Conservation (phyloP, 2,113 vertebrate species). For the Setophaga petechia region DNA sequence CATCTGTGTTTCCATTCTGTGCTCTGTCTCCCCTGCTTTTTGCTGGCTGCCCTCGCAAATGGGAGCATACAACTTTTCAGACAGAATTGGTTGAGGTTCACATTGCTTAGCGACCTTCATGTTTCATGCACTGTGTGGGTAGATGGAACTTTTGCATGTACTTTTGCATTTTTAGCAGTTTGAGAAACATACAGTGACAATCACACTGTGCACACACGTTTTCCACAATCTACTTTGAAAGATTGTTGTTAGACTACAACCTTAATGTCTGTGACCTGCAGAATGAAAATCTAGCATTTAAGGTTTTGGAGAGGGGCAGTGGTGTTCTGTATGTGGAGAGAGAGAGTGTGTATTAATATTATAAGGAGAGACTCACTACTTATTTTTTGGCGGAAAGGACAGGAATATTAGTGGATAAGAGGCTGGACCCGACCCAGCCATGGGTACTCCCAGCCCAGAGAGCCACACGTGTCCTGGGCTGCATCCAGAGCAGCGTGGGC, state of each 20-base stretch:
- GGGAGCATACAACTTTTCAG: not conserved
- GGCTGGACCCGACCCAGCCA: not conserved
- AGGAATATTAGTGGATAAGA: not conserved
- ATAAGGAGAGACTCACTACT: not conserved
- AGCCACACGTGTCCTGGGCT: not conserved
- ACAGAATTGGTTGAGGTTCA: not conserved
- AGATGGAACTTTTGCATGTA: not conserved
- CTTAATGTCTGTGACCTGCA: not conserved
- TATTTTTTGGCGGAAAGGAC: not conserved
- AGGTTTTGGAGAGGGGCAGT: not conserved
- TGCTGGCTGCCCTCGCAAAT: not conserved
- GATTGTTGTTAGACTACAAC: not conserved
- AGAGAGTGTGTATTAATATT: not conserved
- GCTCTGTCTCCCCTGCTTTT: not conserved
- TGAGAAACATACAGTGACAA: not conserved
- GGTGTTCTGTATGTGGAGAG: not conserved
- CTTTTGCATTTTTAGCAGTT: not conserved
- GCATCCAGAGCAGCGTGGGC: not conserved
- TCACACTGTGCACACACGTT: rapidly evolving
- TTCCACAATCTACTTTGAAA: not conserved
- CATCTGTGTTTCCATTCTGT: not conserved
- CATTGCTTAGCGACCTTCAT: not conserved
- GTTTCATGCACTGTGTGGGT: not conserved
- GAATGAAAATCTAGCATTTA: not conserved
- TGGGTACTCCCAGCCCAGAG: not conserved